A percentile compares a stretch with the other conserved stretches of the same genome.
Evolutionary conservation across 2,113 vertebrate species (phyloP).

Genomic region (Tonatia bakeri): DNA sequence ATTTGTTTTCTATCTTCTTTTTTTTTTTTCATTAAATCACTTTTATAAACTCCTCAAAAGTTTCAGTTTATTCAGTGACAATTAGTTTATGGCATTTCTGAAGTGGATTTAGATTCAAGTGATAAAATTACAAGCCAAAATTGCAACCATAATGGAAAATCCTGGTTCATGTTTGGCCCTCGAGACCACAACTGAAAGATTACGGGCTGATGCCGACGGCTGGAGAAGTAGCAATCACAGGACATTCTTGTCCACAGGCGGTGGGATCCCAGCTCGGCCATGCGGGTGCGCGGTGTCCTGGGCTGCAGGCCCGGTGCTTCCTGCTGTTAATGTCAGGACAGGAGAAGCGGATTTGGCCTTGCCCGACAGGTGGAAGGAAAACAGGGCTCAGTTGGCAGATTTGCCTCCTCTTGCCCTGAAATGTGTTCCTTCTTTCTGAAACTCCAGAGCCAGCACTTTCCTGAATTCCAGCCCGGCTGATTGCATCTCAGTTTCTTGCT

Average conservation of each 20-base stretch:
- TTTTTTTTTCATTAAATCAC: slow-evolving; percentile 80
- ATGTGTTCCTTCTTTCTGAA: background rate
- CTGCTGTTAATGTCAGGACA: slow-evolving; percentile 20
- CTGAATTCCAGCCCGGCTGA: slow-evolving; percentile 38
- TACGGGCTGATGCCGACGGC: slow-evolving; percentile 72
- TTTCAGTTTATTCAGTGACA: slow-evolving; percentile 82
- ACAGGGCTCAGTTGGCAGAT: slow-evolving; percentile 33
- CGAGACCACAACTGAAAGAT: slow-evolving; percentile 82
- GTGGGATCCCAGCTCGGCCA: slow-evolving; percentile 61
- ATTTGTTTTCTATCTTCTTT: slow-evolving; percentile 84
- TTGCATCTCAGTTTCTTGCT: slow-evolving; percentile 49
- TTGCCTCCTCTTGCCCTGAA: slow-evolving; percentile 17
- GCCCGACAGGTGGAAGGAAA: slow-evolving; percentile 67
- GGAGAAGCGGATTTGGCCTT: background rate
- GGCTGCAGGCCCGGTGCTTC: slow-evolving; percentile 53
- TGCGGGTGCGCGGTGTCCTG: background rate
- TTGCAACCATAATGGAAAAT: slow-evolving; percentile 84
- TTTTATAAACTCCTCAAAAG: slow-evolving; percentile 79
- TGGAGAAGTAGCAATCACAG: slow-evolving; percentile 74
- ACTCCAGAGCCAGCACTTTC: background rate
- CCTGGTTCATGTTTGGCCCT: slow-evolving; percentile 79
- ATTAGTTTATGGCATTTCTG: slow-evolving; percentile 86
- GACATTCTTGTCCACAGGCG: background rate
- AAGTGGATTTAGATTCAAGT: slow-evolving; percentile 85
- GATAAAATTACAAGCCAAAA: slow-evolving; percentile 87